Conservation (phyloP, 2,113 vertebrate species). For the Phalacrocorax aristotelis region DNA sequence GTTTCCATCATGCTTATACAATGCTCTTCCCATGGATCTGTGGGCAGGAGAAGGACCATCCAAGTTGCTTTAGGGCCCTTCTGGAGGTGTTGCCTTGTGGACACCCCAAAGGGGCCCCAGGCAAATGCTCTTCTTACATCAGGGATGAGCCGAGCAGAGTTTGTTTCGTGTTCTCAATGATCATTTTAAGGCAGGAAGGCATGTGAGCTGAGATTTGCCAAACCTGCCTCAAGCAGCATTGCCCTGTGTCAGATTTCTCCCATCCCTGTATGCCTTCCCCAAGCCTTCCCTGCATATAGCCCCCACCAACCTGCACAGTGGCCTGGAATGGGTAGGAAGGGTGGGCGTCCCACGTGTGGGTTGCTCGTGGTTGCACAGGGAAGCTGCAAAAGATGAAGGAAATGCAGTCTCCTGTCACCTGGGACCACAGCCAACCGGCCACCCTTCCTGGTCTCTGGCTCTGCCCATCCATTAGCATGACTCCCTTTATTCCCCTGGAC, state of each 20-base stretch:
- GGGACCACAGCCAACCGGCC: neutral
- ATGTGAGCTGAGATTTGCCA: neutral
- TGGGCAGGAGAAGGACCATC: neutral
- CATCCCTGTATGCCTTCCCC: neutral
- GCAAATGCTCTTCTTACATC: neutral
- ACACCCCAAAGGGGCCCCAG: neutral
- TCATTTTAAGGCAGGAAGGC: neutral
- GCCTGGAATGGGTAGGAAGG: neutral
- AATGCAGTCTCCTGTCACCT: neutral
- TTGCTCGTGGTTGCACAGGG: neutral
- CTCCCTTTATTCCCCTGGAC: neutral
- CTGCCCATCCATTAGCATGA: neutral
- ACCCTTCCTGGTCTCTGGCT: accelerated
- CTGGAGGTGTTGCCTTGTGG: neutral
- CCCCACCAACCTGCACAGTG: neutral
- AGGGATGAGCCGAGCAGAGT: neutral
- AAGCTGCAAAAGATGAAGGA: neutral
- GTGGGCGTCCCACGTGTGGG: accelerated
- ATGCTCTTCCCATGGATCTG: neutral
- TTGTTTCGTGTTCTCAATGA: accelerated
- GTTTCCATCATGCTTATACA: neutral
- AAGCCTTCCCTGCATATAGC: neutral
- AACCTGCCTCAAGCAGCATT: neutral
- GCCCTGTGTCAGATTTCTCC: neutral
- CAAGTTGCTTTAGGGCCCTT: neutral